Evolutionary conservation across 2,888 invertebrate species (phyloP).

Genomic region (Xestoiulus laeticollis): DNA sequence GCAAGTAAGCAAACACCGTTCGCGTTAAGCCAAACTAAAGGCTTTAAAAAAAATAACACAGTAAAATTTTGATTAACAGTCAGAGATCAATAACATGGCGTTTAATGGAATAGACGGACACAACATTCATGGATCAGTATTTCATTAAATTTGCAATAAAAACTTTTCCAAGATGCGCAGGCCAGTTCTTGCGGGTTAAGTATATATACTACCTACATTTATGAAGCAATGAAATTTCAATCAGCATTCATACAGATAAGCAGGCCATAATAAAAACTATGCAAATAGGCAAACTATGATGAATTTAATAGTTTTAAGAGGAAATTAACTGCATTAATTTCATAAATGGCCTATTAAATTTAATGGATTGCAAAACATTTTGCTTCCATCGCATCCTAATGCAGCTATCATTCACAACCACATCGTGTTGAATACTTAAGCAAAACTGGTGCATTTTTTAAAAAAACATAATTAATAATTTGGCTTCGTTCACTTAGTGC

Average conservation of each 20-base stretch:
- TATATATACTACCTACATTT: neutral
- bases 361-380: slow-evolving; percentile 3
- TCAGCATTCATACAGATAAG: slow-evolving; percentile 5
- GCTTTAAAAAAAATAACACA: no score
- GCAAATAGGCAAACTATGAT: neutral
- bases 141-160: no score
- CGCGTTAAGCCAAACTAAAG: no score
- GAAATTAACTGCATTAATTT: slow-evolving; percentile 6
- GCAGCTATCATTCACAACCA: neutral
- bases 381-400: neutral
- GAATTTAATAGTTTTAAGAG: slow-evolving; percentile 17
- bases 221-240: neutral
- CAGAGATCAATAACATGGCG: no score
- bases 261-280: neutral
- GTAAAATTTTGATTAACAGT: no score
- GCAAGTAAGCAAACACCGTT: no score
- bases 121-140: no score
- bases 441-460: neutral
- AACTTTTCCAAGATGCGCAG: no score
- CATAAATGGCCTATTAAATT: slow-evolving; percentile 26
- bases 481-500: neutral
- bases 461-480: neutral
- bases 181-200: neutral
- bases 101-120: no score
- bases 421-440: neutral